A percentile compares a stretch with the other conserved stretches of the same genome.
Evolutionary conservation across 2,888 invertebrate species (phyloP).

Genomic region (Eilema depressum): DNA sequence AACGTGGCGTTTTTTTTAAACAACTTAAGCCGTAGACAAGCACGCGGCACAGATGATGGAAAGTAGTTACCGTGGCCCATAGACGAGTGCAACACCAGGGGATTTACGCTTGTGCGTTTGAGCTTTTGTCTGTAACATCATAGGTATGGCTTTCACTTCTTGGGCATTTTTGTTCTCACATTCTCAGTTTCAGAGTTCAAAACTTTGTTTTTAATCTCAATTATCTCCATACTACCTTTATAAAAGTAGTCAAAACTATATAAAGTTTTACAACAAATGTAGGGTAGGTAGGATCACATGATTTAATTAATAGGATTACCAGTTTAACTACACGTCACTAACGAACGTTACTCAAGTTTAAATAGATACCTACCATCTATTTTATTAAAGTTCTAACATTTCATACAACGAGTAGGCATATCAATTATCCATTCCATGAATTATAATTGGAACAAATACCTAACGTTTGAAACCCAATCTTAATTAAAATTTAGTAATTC

Average conservation of each 20-base stretch:
- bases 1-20: too few relatives aligned
- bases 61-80: too few relatives aligned
- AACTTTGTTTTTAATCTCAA: neutral
- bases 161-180: too few relatives aligned
- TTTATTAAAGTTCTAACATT: neutral
- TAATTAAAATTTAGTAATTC: neutral
- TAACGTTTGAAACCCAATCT: neutral
- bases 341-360: neutral
- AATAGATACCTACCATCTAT: neutral
- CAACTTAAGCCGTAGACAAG: too few relatives aligned
- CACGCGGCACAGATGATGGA: too few relatives aligned
- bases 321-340: neutral
- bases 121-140: too few relatives aligned
- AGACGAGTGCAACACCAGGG: too few relatives aligned
- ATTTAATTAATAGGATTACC: neutral
- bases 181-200: too few relatives aligned
- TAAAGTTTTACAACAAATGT: slow-evolving; percentile 5
- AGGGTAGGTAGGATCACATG: neutral
- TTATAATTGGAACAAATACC: slow-evolving; percentile 3
- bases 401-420: neutral
- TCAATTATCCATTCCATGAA: neutral
- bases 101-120: too few relatives aligned
- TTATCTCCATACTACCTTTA: neutral
- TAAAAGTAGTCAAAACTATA: neutral
- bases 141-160: too few relatives aligned